phyloP scores from a whole-genome alignment of 2,113 vertebrate species.

The Zosterops japonicus region DNA sequence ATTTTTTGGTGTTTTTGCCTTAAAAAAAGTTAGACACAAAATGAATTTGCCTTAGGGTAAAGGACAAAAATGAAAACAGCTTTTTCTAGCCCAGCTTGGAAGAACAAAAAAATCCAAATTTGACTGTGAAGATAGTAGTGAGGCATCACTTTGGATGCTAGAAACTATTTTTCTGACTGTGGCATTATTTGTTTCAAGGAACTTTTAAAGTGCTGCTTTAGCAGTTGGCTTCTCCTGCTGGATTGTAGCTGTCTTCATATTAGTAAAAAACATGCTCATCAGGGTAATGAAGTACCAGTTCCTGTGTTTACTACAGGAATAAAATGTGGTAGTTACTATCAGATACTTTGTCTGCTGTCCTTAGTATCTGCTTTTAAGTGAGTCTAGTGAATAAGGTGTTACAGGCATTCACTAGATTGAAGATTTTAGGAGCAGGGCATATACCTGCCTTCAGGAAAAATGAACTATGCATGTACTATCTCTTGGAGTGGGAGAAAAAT shows the following conservation, averaged over 20 bases:
- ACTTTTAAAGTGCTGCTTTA: neutral
- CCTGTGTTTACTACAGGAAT: neutral
- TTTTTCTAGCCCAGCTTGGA: neutral
- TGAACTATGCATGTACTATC: fast-evolving
- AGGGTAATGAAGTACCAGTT: neutral
- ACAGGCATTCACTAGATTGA: neutral
- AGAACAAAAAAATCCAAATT: neutral
- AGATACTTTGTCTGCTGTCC: neutral
- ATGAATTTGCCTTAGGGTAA: neutral
- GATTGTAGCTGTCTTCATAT: neutral
- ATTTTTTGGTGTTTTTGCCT: fast-evolving
- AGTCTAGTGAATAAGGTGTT: neutral
- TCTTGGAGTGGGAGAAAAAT: neutral
- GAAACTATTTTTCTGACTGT: neutral
- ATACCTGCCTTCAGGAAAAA: neutral
- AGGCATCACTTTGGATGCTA: neutral
- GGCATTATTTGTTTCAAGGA: neutral
- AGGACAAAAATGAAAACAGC: neutral
- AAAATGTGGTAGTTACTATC: neutral
- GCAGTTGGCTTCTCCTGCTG: neutral
- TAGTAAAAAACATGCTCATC: neutral
- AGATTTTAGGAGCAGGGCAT: neutral
- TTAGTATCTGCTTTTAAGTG: neutral
- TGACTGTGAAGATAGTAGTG: neutral
- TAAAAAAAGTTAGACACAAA: neutral